phyloP scores from a whole-genome alignment of 2,888 invertebrate genomes.

The Pachycephus smyrnensis region DNA sequence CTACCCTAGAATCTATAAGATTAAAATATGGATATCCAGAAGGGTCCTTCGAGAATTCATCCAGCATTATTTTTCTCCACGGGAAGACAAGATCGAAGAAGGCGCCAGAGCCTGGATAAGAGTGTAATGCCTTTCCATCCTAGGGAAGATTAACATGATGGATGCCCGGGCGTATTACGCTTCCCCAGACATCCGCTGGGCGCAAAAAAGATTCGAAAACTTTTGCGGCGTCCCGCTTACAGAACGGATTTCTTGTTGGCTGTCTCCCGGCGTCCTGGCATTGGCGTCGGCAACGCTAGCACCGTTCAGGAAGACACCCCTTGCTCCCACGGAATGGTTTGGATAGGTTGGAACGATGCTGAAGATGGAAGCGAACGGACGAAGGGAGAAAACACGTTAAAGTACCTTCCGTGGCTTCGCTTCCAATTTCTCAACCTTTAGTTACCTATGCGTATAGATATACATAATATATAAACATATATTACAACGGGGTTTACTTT shows the following conservation, averaged over 20 bases:
- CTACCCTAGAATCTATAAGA: neutral
- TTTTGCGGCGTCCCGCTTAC: neutral
- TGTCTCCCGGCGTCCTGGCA: neutral
- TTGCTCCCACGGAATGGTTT: neutral
- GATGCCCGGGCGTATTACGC: conserved; percentile 4
- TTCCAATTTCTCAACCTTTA: neutral
- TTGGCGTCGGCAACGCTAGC: neutral
- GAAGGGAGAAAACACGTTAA: neutral
- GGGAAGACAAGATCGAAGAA: neutral
- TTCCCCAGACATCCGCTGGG: neutral
- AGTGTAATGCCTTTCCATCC: conserved; percentile 1
- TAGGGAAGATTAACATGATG: neutral
- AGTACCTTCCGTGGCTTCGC: neutral
- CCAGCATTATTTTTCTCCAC: neutral
- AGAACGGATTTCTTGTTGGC: conserved; percentile 5
- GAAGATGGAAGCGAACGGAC: neutral
- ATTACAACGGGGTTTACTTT: neutral
- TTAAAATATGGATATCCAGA: neutral
- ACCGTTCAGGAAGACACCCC: neutral
- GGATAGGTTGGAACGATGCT: neutral
- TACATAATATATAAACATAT: neutral
- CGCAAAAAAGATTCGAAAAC: conserved; percentile 8
- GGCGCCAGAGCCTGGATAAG: neutral
- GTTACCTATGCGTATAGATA: neutral
- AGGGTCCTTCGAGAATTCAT: neutral